Percentiles rank a stretch among this genome's conserved stretches.
phyloP scores from a whole-genome alignment of 2,888 invertebrate genomes.

The Dinocampus coccinellae region DNA sequence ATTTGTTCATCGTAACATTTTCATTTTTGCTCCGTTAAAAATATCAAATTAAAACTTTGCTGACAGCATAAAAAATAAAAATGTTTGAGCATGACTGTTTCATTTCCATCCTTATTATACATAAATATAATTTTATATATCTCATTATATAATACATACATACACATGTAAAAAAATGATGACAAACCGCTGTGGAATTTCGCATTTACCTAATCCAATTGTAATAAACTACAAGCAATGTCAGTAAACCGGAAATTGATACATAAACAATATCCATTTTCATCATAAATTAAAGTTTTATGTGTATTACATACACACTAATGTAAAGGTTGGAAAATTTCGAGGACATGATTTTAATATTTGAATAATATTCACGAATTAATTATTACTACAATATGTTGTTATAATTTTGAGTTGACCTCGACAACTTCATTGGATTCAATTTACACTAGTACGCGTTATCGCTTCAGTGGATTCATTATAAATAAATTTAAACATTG shows the following conservation, averaged over 20 bases:
- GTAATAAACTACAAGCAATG: not conserved
- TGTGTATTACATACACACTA: too few relatives aligned
- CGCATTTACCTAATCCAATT: not conserved
- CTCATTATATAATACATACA: not conserved
- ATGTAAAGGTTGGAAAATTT: too few relatives aligned
- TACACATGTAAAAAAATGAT: not conserved
- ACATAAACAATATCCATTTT: not conserved
- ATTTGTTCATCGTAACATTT: not conserved
- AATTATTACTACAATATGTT: too few relatives aligned
- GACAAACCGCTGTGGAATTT: not conserved
- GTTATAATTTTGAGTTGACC: not conserved
- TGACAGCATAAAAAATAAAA: conserved; percentile 9
- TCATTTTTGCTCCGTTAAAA: not conserved
- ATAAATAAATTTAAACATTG: too few relatives aligned
- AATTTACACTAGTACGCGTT: too few relatives aligned
- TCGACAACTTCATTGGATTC: too few relatives aligned
- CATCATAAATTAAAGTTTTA: not conserved
- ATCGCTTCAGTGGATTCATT: too few relatives aligned
- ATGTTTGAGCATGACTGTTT: too few relatives aligned
- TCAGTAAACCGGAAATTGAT: not conserved
- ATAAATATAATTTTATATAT: not conserved
- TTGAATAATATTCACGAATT: too few relatives aligned
- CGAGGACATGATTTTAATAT: too few relatives aligned
- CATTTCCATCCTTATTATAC: not conserved
- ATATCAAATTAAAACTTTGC: not conserved